phyloP scores from a whole-genome alignment of 2,797 vertebrate genomes.

The Syndactyla subalaris region DNA sequence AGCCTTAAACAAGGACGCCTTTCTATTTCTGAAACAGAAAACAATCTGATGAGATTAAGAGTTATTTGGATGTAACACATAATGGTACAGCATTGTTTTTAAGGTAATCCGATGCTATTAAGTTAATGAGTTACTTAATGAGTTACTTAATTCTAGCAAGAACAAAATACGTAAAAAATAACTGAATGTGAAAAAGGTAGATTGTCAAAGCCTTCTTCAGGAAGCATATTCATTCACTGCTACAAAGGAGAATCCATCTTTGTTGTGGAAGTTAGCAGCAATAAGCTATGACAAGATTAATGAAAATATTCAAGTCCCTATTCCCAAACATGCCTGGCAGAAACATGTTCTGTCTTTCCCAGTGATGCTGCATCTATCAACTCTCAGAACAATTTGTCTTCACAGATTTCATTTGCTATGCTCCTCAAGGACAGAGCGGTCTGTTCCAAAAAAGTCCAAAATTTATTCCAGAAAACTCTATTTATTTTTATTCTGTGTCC shows the following conservation, averaged over 20 bases:
- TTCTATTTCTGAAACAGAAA: background rate
- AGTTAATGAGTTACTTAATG: background rate
- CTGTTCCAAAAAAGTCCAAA: background rate
- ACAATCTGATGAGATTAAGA: background rate
- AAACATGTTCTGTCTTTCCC: slow-evolving; percentile 57
- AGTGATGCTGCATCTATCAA: slow-evolving; percentile 28
- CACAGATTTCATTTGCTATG: background rate
- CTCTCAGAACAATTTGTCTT: slow-evolving; percentile 41
- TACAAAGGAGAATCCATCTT: slow-evolving; percentile 26
- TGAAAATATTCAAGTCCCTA: slow-evolving; percentile 53
- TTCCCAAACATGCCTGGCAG: slow-evolving; percentile 49
- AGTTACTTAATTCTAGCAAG: background rate
- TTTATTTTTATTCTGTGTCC: background rate
- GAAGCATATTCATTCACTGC: background rate
- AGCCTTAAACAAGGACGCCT: background rate
- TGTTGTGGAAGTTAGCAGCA: slow-evolving; percentile 32
- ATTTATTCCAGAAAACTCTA: background rate
- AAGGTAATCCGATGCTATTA: background rate
- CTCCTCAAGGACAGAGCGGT: slow-evolving; percentile 1
- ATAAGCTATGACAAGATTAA: slow-evolving; percentile 52
- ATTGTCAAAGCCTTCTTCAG: background rate
- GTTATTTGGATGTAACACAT: background rate
- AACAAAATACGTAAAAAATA: background rate
- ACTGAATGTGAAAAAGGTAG: background rate
- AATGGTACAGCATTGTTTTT: background rate